Base-by-base conservation (phyloP, 2,888 invertebrate species). In the Orchestes rusci region DNA sequence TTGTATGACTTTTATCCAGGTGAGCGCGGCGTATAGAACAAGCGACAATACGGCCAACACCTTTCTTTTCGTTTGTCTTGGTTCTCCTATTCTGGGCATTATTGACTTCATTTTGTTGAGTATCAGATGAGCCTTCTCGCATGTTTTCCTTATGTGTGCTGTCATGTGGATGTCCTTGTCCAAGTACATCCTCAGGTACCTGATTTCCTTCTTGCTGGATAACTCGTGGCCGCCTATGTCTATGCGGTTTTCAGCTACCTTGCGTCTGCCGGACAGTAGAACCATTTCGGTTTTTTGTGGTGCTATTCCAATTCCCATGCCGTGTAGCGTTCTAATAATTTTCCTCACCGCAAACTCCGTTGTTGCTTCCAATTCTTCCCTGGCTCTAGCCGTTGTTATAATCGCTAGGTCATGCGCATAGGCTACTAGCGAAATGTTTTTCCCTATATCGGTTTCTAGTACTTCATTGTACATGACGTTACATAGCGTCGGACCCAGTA, bases 141-240 rank as follows among this genome's bases (percentile, higher is more conserved):
- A n/a, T n/a, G n/a, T n/a, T n/a, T n/a, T n/a, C n/a, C 17, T 40
- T 8, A 50, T 19, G 17, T 47, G 43, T n/a, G 32, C 16, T 5
- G 38, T 44, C 49, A 51, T 51, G 3, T 13, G 16, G 13, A 42
- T 3, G 7, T 43, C 27, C 8, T 41, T 32, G 12, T 44, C 52
- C 2, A 50, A 10, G 18, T 16, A n/a, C 4, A 39, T 17, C 2
- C 39, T 30, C 13, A 39, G 16, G 39, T 39, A 39, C 30, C 4
- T 39, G 2, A 39, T 12, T 2, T 8, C 28, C 7, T 13, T 3
- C 4, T 7, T n/a, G n/a, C n/a, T n/a, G n/a, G n/a, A n/a, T n/a
- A n/a, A n/a, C n/a, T n/a, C n/a, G n/a, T n/a, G n/a, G 5, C 13
- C 23, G 5, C 13, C 20, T 13, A 36, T 7, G 4, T 16, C 13